Evolutionary conservation across 2,797 vertebrate species (phyloP), one percentile per base, ranked within the genome.

Genomic region (Enteromius thamalakanensis): DNA sequence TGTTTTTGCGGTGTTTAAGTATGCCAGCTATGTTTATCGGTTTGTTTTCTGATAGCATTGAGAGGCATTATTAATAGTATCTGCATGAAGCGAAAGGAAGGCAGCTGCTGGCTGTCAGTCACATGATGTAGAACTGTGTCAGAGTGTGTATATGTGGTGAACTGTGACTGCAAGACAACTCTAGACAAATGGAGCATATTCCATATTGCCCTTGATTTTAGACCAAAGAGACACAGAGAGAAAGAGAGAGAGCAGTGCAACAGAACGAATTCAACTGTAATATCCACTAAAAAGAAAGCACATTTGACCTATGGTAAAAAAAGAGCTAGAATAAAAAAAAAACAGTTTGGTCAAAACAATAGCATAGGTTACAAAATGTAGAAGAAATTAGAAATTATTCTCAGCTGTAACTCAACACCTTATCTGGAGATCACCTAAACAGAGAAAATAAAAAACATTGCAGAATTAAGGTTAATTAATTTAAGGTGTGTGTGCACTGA

Each of bases 1-100:
- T 58, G 55, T 77, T 23, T 85, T 74, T 37, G 69, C 64, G 1
- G 53, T 82, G 51, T 74, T 77, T 71, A 71, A 34, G 19, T 55
- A 60, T 79, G 74, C 1, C 0, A 72, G 6, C 62, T 78, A 77
- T 70, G 79, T 62, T 42, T 76, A 29, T 86, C 49, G 58, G 76
- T 88, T 87, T 78, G 45, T 87, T 78, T 60, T 86, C 65, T 76
- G 62, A 62, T 26, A 60, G 49, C 76, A 79, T 86, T 85, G 81
- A 81, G 87, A 76, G 34, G 58, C n/a, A 55, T 49, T 93, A 94
- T 90, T 90, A 90, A 92, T 92, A 93, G 90, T 84, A 67, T 53
- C 76, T 87, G 88, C 64, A 53, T 70, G 26, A 55, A 85, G 78
- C 45, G 71, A 82, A 76, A 29, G 47, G 62, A 75, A 45, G 71